A percentile compares a stretch with the other conserved stretches of the same genome.
Conservation (phyloP, 2,113 vertebrate species). For the Ursus arctos region DNA sequence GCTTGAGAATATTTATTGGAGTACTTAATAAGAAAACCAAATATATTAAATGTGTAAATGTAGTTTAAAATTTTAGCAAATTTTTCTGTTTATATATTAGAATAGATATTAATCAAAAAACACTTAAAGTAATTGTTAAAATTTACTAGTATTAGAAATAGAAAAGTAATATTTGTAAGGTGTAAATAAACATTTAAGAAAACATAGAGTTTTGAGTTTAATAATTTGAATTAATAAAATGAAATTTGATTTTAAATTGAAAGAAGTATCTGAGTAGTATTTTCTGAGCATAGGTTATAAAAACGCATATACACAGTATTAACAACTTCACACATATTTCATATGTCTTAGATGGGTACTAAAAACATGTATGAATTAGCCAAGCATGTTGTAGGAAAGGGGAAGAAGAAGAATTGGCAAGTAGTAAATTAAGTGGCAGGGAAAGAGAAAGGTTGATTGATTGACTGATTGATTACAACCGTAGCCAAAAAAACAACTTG, state of each 20-base stretch:
- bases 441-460: background rate
- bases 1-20: conserved; percentile 61
- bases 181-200: conserved; percentile 53
- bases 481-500: background rate
- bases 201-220: conserved; percentile 10
- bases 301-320: background rate
- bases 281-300: background rate
- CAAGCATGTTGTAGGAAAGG: background rate
- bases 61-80: conserved; percentile 55
- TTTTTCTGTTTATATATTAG: conserved; percentile 35
- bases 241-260: conserved; percentile 36
- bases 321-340: background rate
- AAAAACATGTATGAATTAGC: background rate
- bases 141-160: conserved; percentile 36
- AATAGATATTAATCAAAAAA: conserved; percentile 64
- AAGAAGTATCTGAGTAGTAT: background rate
- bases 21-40: conserved; percentile 62
- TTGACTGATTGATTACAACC: background rate
- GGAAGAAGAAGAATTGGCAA: background rate
- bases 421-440: background rate
- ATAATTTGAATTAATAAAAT: conserved; percentile 32
- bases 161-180: conserved; percentile 26
- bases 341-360: background rate
- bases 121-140: conserved; percentile 61
- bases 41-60: conserved; percentile 68